phyloP scores from a whole-genome alignment of 1,140 invertebrate species.

The Atopsyche davidsoni region DNA sequence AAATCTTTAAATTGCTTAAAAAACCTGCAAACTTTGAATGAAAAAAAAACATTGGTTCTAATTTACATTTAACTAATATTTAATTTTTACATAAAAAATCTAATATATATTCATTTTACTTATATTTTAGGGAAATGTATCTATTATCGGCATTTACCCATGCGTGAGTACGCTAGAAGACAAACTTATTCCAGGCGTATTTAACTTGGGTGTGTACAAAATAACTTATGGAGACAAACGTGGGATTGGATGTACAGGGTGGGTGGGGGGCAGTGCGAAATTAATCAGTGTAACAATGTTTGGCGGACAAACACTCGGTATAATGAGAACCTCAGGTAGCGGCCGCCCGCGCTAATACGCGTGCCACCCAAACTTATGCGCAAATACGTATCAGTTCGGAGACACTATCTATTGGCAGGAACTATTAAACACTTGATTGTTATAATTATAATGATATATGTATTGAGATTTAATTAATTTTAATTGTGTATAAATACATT shows the following conservation, averaged over 20 bases:
- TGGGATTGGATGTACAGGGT: constrained; percentile 1
- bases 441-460: background rate
- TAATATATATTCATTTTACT: no score
- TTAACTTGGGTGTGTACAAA: no score
- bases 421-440: background rate
- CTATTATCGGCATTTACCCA: no score
- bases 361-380: constrained; percentile 1
- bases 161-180: no score
- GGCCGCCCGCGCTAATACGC: background rate
- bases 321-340: constrained; percentile 20
- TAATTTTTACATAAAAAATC: no score
- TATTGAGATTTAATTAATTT: background rate
- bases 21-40: no score
- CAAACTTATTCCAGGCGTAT: no score
- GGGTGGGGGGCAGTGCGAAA: constrained; percentile 9
- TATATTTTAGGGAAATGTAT: no score
- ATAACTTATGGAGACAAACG: constrained; percentile 1
- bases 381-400: background rate
- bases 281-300: constrained; percentile 29
- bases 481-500: background rate
- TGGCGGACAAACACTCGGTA: constrained; percentile 25
- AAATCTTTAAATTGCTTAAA: no score
- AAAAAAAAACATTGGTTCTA: no score
- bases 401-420: background rate
- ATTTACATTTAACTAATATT: no score